Conservation (phyloP, 2,797 vertebrate species). For the Pristis pectinata region DNA sequence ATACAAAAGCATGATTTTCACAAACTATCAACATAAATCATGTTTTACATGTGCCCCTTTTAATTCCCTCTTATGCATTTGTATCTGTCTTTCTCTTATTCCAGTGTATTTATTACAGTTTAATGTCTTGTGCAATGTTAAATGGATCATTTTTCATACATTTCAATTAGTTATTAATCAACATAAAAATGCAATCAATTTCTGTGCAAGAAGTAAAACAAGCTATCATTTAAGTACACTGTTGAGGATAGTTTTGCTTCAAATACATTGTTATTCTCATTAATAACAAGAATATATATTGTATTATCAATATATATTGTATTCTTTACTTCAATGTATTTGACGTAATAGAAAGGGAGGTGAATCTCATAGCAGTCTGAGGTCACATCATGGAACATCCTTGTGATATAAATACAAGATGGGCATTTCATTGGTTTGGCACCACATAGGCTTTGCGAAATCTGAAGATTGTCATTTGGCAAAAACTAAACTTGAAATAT, state of each 20-base stretch:
- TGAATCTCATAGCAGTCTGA: background rate
- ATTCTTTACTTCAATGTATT: background rate
- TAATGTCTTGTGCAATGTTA: slow-evolving; percentile 26
- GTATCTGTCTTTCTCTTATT: background rate
- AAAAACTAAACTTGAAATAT: background rate
- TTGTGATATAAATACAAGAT: background rate
- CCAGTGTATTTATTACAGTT: background rate
- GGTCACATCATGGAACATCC: background rate
- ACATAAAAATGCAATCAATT: slow-evolving; percentile 14
- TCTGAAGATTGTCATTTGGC: background rate
- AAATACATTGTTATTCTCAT: background rate
- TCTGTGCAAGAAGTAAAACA: background rate
- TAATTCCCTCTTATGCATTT: slow-evolving; percentile 9
- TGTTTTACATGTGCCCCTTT: background rate
- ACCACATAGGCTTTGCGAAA: background rate
- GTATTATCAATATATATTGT: no score
- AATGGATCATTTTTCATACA: background rate
- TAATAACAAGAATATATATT: background rate
- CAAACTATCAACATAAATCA: background rate
- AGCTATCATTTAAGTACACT: background rate
- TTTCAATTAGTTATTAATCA: slow-evolving; percentile 29
- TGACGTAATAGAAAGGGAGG: background rate
- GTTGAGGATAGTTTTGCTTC: background rate
- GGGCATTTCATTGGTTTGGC: background rate
- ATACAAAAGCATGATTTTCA: background rate